Percentiles rank a stretch among this genome's conserved stretches.
Conservation (phyloP, 2,797 vertebrate species). For the Erethizon dorsatum region DNA sequence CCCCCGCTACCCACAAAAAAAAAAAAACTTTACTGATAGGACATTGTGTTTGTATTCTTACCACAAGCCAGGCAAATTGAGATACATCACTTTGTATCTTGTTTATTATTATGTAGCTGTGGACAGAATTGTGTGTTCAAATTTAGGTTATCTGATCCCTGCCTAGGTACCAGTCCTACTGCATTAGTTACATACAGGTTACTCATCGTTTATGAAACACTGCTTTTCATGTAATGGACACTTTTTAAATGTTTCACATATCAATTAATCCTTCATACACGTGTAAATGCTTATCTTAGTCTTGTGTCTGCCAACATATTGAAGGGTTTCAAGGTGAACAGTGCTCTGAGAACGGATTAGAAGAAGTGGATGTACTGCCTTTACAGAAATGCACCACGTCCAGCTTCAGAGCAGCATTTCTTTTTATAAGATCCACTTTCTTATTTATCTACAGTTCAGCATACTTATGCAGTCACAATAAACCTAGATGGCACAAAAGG, state of each 20-base stretch:
- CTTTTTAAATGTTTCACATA: background rate
- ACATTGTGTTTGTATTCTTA: background rate
- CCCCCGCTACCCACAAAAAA: too few relatives aligned
- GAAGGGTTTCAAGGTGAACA: background rate
- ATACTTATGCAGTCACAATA: background rate
- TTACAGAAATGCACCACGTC: background rate
- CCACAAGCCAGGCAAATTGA: background rate
- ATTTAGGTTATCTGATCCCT: background rate
- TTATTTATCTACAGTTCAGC: background rate
- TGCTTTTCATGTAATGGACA: background rate
- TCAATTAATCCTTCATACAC: background rate
- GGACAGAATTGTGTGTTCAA: background rate
- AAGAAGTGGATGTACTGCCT: background rate
- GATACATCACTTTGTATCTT: background rate
- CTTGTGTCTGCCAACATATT: background rate
- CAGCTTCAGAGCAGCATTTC: background rate
- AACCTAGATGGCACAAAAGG: background rate
- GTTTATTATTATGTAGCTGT: background rate
- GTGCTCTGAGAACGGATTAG: background rate
- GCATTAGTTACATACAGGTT: background rate
- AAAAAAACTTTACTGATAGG: background rate
- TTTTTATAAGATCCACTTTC: background rate
- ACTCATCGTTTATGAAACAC: background rate
- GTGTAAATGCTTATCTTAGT: background rate
- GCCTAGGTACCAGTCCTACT: background rate